A percentile compares a stretch with the other conserved stretches of the same genome.
phyloP scores from a whole-genome alignment of 2,797 vertebrate species.

The Poecilia picta region DNA sequence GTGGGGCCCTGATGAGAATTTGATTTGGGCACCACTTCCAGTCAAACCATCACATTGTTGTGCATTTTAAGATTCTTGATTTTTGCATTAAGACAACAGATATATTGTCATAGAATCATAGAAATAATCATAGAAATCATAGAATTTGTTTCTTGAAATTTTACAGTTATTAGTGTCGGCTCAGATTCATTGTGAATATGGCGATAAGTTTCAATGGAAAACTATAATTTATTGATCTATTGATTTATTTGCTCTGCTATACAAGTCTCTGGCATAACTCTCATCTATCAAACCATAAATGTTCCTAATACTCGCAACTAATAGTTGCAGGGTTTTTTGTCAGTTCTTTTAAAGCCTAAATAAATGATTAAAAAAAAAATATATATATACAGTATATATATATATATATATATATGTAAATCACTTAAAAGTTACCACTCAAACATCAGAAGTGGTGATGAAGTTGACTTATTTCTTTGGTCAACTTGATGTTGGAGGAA shows the following conservation, averaged over 20 bases:
- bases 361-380: background rate
- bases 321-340: background rate
- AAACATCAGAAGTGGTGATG: background rate
- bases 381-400: too few relatives aligned
- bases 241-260: background rate
- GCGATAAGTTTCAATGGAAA: background rate
- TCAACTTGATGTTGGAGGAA: background rate
- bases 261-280: background rate
- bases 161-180: background rate
- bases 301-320: background rate
- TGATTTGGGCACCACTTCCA: background rate
- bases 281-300: background rate
- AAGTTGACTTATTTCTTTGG: background rate
- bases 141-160: background rate
- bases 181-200: too few relatives aligned
- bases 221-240: background rate
- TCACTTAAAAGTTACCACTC: too few relatives aligned
- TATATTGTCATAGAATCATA: too few relatives aligned
- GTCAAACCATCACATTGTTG: background rate
- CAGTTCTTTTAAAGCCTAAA: background rate
- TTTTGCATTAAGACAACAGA: background rate
- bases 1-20: background rate
- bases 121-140: too few relatives aligned
- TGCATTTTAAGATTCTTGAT: background rate
- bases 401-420: too few relatives aligned